Evolutionary conservation across 37 sponge, comb jelly and placozoan genomes (phyloP), one percentile per base, ranked within the genome.

Genomic region (Lycopodina hypogea): DNA sequence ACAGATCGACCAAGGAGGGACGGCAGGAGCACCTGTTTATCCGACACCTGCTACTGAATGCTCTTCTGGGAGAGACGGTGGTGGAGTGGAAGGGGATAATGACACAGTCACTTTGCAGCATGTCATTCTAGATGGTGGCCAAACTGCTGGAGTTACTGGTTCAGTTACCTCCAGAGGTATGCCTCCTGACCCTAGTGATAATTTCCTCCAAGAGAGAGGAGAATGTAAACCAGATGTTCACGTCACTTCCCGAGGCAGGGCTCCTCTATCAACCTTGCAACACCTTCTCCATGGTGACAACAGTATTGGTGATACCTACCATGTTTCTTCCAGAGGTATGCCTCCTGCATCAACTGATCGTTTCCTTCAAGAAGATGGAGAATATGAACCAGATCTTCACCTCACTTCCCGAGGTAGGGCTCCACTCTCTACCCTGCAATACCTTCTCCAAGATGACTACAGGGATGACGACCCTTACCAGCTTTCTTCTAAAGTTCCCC

Each of bases 351-450:
- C 71, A 21, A 70, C 71, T 1, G 39, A 41, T 17, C 48, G 41
- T 28, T 23, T 70, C 71, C 29, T 70, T n/a, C 50, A 42, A 28
- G 56, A 42, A 30, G 2, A 73, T 7, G 74, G 45, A 9, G 9
- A 9, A 23, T 56, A 34, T 21, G 21, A 73, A 61, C 18, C 67
- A 8, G 21, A 9, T 62, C 15, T 33, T 64, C 38, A 69, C 73
- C 22, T 38, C 11, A 69, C 88, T 2, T 69, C 90, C 23, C 36
- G 90, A 69, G 90, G 90, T 26, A 39, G 58, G 0, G 71, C 77
- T 32, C 91, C 91, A 14, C 65, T 56, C 18, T 56, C 91, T 26
- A 62, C 73, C 22, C 68, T 90, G 15, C 83, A 86, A 42, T 29
- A 87, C 40, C 24, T 87, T 28, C 34, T 91, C 30, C 66, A 32